phyloP scores from a whole-genome alignment of 1,140 invertebrate species.

The Lepidurus arcticus region DNA sequence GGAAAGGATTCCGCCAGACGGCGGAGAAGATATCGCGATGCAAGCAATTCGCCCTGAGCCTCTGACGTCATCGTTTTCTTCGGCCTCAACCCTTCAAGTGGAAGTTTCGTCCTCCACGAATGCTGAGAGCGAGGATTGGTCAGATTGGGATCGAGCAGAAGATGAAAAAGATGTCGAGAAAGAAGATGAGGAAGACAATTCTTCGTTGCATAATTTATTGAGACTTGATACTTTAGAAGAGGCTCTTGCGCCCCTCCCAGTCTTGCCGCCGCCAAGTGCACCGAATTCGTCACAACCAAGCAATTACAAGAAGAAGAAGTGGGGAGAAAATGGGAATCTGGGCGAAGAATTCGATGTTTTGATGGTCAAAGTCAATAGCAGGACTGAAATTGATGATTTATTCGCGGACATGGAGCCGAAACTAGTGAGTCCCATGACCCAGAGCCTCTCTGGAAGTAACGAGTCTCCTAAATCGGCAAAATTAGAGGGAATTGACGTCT shows the following conservation, averaged over 20 bases:
- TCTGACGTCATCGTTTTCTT: conserved; percentile 39
- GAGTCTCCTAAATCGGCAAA: neutral
- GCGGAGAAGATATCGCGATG: conserved; percentile 59
- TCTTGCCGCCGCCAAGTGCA: neutral
- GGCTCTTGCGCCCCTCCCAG: neutral
- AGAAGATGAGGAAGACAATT: conserved; percentile 26
- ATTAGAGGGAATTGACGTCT: neutral
- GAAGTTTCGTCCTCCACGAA: neutral
- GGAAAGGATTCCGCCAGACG: conserved; percentile 69
- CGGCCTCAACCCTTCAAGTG: neutral
- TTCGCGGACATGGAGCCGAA: conserved; percentile 74
- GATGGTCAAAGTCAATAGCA: conserved; percentile 9
- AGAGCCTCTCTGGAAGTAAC: neutral
- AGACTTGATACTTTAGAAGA: neutral
- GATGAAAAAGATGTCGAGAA: conserved; percentile 37
- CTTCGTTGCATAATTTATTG: neutral
- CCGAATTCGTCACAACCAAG: neutral
- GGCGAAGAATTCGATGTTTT: conserved; percentile 15
- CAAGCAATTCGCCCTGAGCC: conserved; percentile 42
- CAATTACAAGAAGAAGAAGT: neutral
- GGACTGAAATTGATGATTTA: conserved; percentile 60
- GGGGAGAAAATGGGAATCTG: neutral
- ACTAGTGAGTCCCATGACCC: neutral
- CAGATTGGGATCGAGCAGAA: conserved; percentile 65
- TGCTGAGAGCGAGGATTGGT: conserved; percentile 54